Conservation (phyloP, 2,797 vertebrate genomes). For the Lindbergichthys nudifrons region DNA sequence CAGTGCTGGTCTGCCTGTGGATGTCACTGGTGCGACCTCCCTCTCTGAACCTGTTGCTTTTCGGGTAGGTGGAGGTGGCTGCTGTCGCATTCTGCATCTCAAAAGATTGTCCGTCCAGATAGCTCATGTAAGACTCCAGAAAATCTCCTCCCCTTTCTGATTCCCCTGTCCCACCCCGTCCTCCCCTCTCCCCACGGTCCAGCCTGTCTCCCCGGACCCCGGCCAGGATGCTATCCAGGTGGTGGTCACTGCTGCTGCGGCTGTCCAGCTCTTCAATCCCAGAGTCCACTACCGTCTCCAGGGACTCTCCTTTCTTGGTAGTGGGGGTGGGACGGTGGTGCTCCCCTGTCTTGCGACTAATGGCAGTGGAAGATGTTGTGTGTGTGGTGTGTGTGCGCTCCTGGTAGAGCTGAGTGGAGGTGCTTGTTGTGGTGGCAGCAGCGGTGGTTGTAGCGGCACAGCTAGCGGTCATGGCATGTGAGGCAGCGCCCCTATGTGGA, state of each 20-base stretch:
- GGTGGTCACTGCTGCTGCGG: constrained; percentile 94
- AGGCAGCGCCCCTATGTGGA: constrained; percentile 59
- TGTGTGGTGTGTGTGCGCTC: constrained; percentile 72
- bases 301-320: constrained; percentile 90
- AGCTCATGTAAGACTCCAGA: constrained; percentile 93
- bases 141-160: constrained; percentile 85
- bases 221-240: constrained; percentile 91
- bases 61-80: constrained; percentile 84
- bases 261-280: constrained; percentile 96
- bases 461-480: constrained; percentile 70
- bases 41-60: constrained; percentile 83
- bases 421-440: constrained; percentile 77
- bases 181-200: constrained; percentile 73
- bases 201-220: constrained; percentile 78
- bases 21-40: constrained; percentile 73
- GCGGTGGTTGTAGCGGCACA: constrained; percentile 74
- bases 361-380: constrained; percentile 67
- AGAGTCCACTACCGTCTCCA: constrained; percentile 89
- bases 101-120: constrained; percentile 93
- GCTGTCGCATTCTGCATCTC: constrained; percentile 88
- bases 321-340: constrained; percentile 82
- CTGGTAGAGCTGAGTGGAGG: constrained; percentile 77
- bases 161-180: constrained; percentile 75
- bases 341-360: constrained; percentile 78
- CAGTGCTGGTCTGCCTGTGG: constrained; percentile 82